Conservation (phyloP, 2,797 vertebrate genomes). For the Coilia nasus region DNA sequence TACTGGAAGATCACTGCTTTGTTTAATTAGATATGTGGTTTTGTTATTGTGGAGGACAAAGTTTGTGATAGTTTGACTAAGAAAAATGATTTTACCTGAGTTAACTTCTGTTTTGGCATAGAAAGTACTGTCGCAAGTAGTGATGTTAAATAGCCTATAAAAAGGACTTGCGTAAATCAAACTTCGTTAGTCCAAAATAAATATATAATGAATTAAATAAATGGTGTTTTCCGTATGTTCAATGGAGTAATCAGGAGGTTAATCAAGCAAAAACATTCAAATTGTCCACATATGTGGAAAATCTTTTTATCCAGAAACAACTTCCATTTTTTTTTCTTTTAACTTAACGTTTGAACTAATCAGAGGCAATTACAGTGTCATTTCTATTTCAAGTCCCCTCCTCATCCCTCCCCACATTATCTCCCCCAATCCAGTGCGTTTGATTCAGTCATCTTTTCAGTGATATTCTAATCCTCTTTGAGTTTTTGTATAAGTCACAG, state of each 20-base stretch:
- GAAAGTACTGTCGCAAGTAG: neutral
- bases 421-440: conserved; percentile 75
- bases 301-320: conserved; percentile 19
- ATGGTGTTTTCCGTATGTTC: neutral
- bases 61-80: neutral
- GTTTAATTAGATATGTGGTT: neutral
- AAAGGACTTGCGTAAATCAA: neutral
- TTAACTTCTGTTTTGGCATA: neutral
- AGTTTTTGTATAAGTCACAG: conserved; percentile 74
- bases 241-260: neutral
- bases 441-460: conserved; percentile 82
- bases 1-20: neutral
- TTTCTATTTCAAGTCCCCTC: conserved; percentile 70
- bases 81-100: neutral
- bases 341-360: conserved; percentile 47
- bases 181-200: neutral
- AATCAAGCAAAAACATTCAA: conserved; percentile 6
- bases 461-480: conserved; percentile 80
- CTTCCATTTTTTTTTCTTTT: conserved; percentile 22
- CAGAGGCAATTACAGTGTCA: conserved; percentile 75
- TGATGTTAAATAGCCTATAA: neutral
- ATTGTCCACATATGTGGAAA: conserved; percentile 21
- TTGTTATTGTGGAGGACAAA: neutral
- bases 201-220: neutral
- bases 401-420: conserved; percentile 64